Evolutionary conservation across 1,140 invertebrate genomes (phyloP).

Genomic region (Neuroterus valhalla): DNA sequence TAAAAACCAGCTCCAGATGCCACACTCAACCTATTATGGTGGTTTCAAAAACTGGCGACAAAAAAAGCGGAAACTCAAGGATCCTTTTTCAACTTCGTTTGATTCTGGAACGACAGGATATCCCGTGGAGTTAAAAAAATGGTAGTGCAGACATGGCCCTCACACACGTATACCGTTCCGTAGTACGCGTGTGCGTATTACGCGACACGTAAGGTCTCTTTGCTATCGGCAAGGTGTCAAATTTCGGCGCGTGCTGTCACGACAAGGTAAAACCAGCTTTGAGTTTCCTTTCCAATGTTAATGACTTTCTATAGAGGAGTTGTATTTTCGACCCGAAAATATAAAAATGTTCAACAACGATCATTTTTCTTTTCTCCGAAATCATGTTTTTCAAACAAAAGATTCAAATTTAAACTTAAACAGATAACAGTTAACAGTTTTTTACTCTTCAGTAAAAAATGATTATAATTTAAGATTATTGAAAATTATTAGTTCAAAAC

Average conservation of each 20-base stretch:
- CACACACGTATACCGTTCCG: neutral
- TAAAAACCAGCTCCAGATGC: too few species aligned
- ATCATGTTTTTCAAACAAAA: too few species aligned
- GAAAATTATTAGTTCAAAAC: too few species aligned
- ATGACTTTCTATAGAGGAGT: too few species aligned
- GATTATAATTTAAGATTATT: too few species aligned
- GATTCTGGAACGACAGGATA: slow-evolving; percentile 49
- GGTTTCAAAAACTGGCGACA: neutral
- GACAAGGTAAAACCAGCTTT: slow-evolving; percentile 59
- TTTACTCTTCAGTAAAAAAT: too few species aligned
- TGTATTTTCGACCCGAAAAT: too few species aligned
- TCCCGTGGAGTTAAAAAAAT: slow-evolving; percentile 49
- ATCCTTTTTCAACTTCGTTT: slow-evolving; percentile 22
- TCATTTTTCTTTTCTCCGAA: too few species aligned
- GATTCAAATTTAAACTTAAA: too few species aligned
- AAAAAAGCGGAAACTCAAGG: slow-evolving; percentile 8
- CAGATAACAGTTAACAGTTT: too few species aligned
- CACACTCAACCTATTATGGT: neutral
- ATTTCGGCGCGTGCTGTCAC: slow-evolving; percentile 71
- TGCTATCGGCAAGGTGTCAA: slow-evolving; percentile 57
- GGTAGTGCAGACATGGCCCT: neutral
- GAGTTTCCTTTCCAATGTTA: slow-evolving; percentile 32
- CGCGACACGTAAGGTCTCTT: slow-evolving; percentile 62
- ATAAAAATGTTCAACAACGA: too few species aligned
- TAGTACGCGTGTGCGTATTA: slow-evolving; percentile 20